Evolutionary conservation across 2,797 vertebrate species (phyloP), one percentile per base, ranked within the genome.

Genomic region (Scolopax rusticola): DNA sequence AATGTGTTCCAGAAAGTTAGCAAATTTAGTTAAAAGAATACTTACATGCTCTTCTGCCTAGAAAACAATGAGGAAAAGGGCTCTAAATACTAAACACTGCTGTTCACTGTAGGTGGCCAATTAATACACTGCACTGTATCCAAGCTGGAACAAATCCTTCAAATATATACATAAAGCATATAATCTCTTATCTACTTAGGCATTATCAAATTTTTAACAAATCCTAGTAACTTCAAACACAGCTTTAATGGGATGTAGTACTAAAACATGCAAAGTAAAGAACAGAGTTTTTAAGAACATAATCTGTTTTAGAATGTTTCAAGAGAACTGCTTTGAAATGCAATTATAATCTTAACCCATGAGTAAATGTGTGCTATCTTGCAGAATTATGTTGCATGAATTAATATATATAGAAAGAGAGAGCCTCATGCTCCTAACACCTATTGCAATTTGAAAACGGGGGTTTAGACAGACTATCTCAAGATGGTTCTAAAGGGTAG

Each of bases 131-230:
- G 95, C 95, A 92, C 97, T 97, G 95, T 96, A 97, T 97, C 97
- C 97, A 96, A 97, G 97, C 97, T 98, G 97, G 95, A 98, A 98
- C 97, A 98, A 98, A 98, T 98, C 98, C 97, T 97, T 97, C 97
- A 96, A 97, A 96, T 98, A 98, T 98, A 98, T 98, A 98, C 96
- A 97, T 98, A 98, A 98, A 98, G 97, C 95, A 97, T 98, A 98
- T 98, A 98, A 98, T 98, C 98, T 98, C 98, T 98, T 98, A 98
- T 98, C 98, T 98, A 84, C 98, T 98, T 98, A 98, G 97, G 98
- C 98, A 98, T 98, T 98, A 98, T 98, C 98, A 98, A 98, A 98
- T 98, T 98, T 98, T 98, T 98, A 97, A 98, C 98, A 98, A 98
- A 98, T 98, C 98, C 98, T 96, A 96, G 96, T 90, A 97, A 98